These are phyloP conservation scores for Drosophila truncata DNA, from an alignment of 1,140 invertebrate species.

Conservation along the genomic window DNA sequence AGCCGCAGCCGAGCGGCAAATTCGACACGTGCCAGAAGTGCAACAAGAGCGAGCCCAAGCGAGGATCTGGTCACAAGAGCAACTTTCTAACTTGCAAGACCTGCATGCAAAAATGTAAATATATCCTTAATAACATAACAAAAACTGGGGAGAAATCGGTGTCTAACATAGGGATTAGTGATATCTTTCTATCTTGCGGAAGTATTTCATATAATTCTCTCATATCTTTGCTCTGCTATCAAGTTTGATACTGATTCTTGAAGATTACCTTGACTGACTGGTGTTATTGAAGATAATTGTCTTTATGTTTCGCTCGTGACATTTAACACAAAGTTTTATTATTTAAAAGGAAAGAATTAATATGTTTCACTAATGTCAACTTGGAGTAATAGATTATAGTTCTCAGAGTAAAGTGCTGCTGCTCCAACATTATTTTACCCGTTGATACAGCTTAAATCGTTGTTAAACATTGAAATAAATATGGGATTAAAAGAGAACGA, in stretches of 20 bases:
- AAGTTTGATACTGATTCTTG: background rate
- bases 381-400: background rate
- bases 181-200: background rate
- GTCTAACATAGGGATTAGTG: background rate
- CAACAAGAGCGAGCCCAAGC: conserved; percentile 58
- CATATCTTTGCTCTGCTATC: conserved; percentile 1
- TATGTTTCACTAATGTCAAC: background rate
- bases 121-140: background rate
- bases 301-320: background rate
- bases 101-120: conserved; percentile 69
- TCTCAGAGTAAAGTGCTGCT: background rate
- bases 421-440: background rate
- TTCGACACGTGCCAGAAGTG: conserved; percentile 71
- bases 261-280: background rate
- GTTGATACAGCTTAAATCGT: background rate
- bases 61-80: conserved; percentile 70
- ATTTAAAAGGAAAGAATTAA: background rate
- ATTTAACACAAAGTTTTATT: background rate
- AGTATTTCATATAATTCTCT: background rate
- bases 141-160: background rate
- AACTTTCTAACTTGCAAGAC: conserved; percentile 69
- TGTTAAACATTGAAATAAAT: background rate
- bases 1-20: conserved; percentile 14
- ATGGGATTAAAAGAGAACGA: background rate
- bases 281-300: background rate